Conservation (phyloP, 1,140 invertebrate species). For the Drosophila tropicalis region DNA sequence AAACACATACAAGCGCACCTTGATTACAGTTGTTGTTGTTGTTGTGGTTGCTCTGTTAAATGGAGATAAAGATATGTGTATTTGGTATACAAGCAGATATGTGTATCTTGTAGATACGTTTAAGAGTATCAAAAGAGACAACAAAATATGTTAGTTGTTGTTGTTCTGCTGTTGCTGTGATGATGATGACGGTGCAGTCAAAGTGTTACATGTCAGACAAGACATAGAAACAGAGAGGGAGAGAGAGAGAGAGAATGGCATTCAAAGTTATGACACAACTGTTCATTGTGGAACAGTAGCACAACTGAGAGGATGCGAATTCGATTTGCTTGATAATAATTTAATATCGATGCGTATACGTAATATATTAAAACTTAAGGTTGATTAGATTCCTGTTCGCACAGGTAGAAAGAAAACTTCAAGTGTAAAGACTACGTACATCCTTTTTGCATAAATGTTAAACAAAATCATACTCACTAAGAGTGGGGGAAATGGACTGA, state of each 20-base stretch:
- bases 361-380: background rate
- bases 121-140: constrained; percentile 9
- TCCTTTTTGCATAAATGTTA: too few relatives aligned
- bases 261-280: constrained; percentile 14
- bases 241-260: background rate
- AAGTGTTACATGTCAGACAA: constrained; percentile 1
- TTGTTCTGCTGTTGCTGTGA: background rate
- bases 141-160: background rate
- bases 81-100: constrained; percentile 5
- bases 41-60: constrained; percentile 27
- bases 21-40: constrained; percentile 20
- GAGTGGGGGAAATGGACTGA: too few relatives aligned
- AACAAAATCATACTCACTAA: too few relatives aligned
- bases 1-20: constrained; percentile 30
- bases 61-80: constrained; percentile 20
- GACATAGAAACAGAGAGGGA: background rate
- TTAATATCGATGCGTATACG: background rate
- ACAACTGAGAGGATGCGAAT: background rate
- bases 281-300: background rate
- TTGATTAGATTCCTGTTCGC: too few relatives aligned
- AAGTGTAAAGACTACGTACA: too few relatives aligned
- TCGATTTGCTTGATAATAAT: background rate
- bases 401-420: too few relatives aligned
- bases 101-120: constrained; percentile 12
- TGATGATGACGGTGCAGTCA: constrained; percentile 6